Conservation (phyloP, 2,797 vertebrate genomes). For the Mus spretus region DNA sequence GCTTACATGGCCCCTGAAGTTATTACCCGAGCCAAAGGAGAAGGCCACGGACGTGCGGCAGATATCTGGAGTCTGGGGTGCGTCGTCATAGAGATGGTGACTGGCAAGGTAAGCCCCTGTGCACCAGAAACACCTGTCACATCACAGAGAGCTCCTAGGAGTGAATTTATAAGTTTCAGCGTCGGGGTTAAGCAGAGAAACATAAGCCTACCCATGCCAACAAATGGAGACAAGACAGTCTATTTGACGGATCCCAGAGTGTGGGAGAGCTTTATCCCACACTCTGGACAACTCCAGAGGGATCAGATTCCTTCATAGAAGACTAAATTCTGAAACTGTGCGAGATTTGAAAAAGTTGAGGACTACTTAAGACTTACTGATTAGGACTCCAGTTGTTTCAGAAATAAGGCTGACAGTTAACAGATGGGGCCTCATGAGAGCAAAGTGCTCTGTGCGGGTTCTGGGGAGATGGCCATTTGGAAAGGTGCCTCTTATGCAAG, state of each 20-base stretch:
- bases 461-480: background rate
- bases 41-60: slow-evolving; percentile 98
- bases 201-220: background rate
- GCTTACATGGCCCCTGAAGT: slow-evolving; percentile 99
- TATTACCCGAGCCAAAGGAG: slow-evolving; percentile 98
- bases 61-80: slow-evolving; percentile 99
- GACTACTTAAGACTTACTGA: background rate
- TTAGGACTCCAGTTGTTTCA: background rate
- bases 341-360: background rate
- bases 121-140: rapidly evolving
- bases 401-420: background rate
- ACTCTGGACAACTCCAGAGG: background rate
- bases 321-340: background rate
- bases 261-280: background rate
- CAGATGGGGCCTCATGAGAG: background rate
- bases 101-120: slow-evolving; percentile 94
- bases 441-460: background rate
- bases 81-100: slow-evolving; percentile 99
- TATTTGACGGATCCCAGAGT: too few relatives aligned
- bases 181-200: background rate
- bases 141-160: background rate
- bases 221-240: background rate
- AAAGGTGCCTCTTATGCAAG: background rate
- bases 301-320: background rate
- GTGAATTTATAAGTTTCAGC: background rate